These are phyloP conservation scores for Fragum sueziense DNA, from an alignment of 2,888 invertebrate species.

Conservation along the genomic window DNA sequence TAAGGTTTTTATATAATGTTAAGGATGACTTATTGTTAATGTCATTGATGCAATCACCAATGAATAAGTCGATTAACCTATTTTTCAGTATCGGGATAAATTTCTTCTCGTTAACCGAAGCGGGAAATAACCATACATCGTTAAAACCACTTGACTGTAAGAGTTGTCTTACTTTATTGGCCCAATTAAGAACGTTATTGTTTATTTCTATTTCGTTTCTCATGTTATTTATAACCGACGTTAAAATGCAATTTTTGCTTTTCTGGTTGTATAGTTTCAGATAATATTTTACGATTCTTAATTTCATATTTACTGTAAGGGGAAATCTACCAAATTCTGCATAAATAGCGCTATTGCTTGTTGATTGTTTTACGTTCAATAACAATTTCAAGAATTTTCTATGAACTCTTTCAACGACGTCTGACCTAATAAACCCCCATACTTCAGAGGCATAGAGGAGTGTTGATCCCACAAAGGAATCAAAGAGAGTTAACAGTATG, in stretches of 20 bases:
- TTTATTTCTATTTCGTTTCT: background rate
- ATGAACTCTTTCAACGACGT: constrained; percentile 19
- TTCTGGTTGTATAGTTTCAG: background rate
- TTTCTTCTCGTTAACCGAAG: background rate
- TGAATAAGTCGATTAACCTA: constrained; percentile 9
- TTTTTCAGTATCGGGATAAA: constrained; percentile 18
- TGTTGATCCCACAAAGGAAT: background rate
- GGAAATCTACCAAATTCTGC: constrained; percentile 3
- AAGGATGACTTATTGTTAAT: background rate
- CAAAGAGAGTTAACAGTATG: background rate
- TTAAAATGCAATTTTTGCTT: background rate
- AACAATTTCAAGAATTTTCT: constrained; percentile 27
- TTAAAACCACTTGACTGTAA: background rate
- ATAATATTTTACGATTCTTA: constrained; percentile 2
- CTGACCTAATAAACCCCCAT: constrained; percentile 3
- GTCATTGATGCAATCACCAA: constrained; percentile 1
- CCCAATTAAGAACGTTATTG: background rate
- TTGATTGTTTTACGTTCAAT: background rate
- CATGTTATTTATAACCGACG: background rate
- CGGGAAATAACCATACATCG: constrained; percentile 28
- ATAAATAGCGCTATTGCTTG: background rate
- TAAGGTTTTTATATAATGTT: constrained; percentile 1
- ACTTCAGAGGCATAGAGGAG: background rate
- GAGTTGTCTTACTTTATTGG: background rate
- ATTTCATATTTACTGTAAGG: background rate